phyloP scores from a whole-genome alignment of 2,888 invertebrate species.

The Brachyptera risi region DNA sequence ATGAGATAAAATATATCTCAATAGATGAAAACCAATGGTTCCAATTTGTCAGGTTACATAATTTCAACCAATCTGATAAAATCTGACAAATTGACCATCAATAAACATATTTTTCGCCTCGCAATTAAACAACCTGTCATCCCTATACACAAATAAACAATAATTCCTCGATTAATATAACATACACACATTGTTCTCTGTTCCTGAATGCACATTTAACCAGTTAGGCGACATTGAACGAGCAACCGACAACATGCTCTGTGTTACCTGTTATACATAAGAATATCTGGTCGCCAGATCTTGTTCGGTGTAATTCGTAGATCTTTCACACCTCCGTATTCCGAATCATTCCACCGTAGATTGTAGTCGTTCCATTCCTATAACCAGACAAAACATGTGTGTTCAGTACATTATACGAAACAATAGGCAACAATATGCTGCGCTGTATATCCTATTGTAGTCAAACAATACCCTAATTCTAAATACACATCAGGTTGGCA shows the following conservation, averaged over 20 bases:
- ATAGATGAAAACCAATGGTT: too few relatives aligned
- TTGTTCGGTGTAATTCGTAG: conserved; percentile 91
- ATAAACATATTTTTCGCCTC: background rate
- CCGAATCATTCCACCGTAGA: conserved; percentile 92
- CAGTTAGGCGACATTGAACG: background rate
- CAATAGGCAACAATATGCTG: too few relatives aligned
- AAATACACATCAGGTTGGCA: too few relatives aligned
- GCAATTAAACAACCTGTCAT: background rate
- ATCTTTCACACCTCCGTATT: conserved; percentile 91
- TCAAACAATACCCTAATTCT: too few relatives aligned
- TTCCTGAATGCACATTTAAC: too few relatives aligned
- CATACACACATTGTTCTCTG: too few relatives aligned
- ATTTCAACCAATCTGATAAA: too few relatives aligned
- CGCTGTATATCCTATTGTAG: too few relatives aligned
- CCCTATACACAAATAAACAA: background rate
- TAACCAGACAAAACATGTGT: conserved; percentile 34
- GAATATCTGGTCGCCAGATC: conserved; percentile 98
- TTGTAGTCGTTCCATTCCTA: conserved; percentile 99
- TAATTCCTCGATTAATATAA: too few relatives aligned
- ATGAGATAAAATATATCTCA: too few relatives aligned
- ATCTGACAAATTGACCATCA: background rate
- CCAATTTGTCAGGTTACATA: too few relatives aligned
- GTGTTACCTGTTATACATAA: conserved; percentile 96
- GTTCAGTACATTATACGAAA: too few relatives aligned
- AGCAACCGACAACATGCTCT: background rate